Evolutionary conservation across 1,140 invertebrate genomes (phyloP), one percentile per base, ranked within the genome.

Genomic region (Drosophila repletoides): DNA sequence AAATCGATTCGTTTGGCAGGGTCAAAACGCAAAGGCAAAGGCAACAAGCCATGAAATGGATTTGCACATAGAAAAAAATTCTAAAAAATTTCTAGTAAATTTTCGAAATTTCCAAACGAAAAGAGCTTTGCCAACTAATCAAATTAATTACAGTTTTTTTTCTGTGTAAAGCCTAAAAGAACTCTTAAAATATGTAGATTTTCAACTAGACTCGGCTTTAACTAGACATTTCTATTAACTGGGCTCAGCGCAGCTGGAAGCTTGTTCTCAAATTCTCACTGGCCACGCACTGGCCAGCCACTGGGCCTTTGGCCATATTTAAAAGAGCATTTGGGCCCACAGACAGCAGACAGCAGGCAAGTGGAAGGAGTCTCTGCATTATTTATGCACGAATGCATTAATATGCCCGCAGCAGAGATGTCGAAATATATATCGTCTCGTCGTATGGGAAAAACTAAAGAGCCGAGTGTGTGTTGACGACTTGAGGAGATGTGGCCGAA

Each of bases 301-400:
- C 24, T 33, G 40, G 53, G 53, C 59, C 48, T 12, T 0, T 64
- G 49, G 60, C 51, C 46, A 34, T 61, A 63, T 48, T 66, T 76
- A 60, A 48, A 66, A 74, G 52, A 51, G 33, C 70, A 77, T 72
- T 76, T 59, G 29, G 15, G 29, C 48, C 49, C 26, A 63, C 43
- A 12, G 29, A 7, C 1, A 17, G 15, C 10, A n/a, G 12, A 0
- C 5, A 7, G 7, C 12, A 1, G 4, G 17, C 1, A 9, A n/a
- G 0, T 7, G 7, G 3, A 3, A 38, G 7, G 7, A 38, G 6
- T 6, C 36, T n/a, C n/a, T n/a, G n/a, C 15, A 70, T 75, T 76
- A 66, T 69, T 76, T 69, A 77, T 73, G 55, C 68, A 43, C 53
- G 58, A 76, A 69, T 53, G 38, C 79, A 83, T 77, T 76, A 76